Conservation (phyloP, 2,113 vertebrate genomes). For the Plecotus auritus region DNA sequence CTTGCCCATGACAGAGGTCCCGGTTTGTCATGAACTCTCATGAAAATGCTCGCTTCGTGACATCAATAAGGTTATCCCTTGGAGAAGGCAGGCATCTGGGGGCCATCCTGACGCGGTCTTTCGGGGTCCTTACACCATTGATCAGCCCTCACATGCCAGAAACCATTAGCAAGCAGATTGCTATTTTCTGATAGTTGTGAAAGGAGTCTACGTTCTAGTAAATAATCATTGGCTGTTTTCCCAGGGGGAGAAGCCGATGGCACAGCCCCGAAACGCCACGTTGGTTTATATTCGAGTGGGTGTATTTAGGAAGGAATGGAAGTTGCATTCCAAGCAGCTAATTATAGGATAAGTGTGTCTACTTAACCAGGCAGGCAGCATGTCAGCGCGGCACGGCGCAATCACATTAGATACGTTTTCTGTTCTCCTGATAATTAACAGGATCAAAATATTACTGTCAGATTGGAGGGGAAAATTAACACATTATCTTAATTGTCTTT, state of each 20-base stretch:
- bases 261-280: not conserved
- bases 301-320: conserved; percentile 78
- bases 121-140: conserved; percentile 34
- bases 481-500: conserved; percentile 88
- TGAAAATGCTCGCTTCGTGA: conserved; percentile 55
- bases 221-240: conserved; percentile 60
- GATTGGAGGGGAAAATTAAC: conserved; percentile 85
- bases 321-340: conserved; percentile 85
- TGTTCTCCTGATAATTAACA: conserved; percentile 85
- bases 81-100: not conserved
- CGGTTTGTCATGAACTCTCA: conserved; percentile 48
- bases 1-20: not conserved
- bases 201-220: conserved; percentile 50
- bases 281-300: conserved; percentile 52
- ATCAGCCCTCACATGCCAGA: conserved; percentile 65
- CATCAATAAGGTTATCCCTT: conserved; percentile 42
- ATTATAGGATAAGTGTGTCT: conserved; percentile 88
- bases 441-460: conserved; percentile 87
- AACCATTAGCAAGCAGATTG: conserved; percentile 56
- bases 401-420: conserved; percentile 83
- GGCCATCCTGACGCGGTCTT: not conserved
- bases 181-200: conserved; percentile 67
- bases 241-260: not conserved
- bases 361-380: conserved; percentile 82
- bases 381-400: conserved; percentile 79